These are phyloP conservation scores for Brachyrhaphis roseni DNA, from an alignment of 2,797 vertebrate genomes.

Conservation along the genomic window DNA sequence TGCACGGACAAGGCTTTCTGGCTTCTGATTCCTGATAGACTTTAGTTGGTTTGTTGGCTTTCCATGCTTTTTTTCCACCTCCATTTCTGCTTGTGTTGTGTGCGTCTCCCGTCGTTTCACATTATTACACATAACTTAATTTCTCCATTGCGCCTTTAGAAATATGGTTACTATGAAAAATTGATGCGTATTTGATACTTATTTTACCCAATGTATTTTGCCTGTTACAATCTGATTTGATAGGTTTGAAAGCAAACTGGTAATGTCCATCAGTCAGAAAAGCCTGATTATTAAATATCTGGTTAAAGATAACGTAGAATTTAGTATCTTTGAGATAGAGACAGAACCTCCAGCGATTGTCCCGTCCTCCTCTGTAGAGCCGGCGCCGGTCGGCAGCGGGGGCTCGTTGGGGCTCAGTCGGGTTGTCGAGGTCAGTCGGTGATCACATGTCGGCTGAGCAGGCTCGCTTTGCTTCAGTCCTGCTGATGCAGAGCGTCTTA, in stretches of 20 bases:
- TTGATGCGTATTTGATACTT: too few relatives aligned
- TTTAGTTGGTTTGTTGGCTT: too few relatives aligned
- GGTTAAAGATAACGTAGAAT: background rate
- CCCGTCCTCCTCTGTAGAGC: background rate
- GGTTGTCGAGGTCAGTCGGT: conserved; percentile 26
- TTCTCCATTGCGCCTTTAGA: too few relatives aligned
- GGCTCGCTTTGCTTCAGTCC: conserved; percentile 32
- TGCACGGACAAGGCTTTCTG: too few relatives aligned
- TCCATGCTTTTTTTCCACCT: too few relatives aligned
- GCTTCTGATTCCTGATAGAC: too few relatives aligned
- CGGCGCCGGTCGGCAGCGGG: background rate
- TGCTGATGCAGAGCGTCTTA: conserved; percentile 40
- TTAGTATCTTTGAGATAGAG: background rate
- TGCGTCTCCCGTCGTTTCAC: too few relatives aligned
- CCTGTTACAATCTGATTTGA: background rate
- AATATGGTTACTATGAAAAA: too few relatives aligned
- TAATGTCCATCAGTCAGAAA: background rate
- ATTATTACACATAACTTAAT: too few relatives aligned
- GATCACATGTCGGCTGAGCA: conserved; percentile 62
- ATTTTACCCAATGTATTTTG: background rate
- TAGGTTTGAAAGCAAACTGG: background rate
- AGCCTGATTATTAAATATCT: background rate
- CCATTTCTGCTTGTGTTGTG: too few relatives aligned
- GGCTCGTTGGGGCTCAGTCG: background rate
- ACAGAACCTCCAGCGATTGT: background rate